Conservation (phyloP, 2,888 invertebrate genomes). For the Lysandra bellargus region DNA sequence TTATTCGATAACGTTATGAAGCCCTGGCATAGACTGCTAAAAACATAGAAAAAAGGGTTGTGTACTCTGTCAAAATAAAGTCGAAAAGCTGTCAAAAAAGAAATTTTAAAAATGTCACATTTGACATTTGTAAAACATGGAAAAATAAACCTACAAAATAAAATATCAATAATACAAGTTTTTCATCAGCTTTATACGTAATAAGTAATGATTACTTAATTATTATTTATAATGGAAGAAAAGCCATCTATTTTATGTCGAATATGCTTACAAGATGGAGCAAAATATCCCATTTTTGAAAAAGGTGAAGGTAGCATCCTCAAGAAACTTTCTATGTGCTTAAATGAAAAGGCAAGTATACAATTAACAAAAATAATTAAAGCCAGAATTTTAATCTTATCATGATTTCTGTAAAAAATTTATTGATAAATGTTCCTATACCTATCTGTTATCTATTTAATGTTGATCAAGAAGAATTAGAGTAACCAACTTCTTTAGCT, state of each 20-base stretch:
- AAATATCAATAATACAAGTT: not conserved
- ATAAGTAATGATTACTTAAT: not conserved
- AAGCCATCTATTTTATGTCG: constrained; percentile 52
- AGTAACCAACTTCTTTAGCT: not conserved
- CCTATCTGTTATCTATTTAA: too few species aligned
- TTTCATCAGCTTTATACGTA: not conserved
- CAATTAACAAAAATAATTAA: not conserved
- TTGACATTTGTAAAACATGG: not conserved
- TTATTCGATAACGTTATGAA: too few species aligned
- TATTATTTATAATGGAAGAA: constrained; percentile 31
- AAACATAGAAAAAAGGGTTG: too few species aligned
- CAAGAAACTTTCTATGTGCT: constrained; percentile 56
- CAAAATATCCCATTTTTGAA: constrained; percentile 61
- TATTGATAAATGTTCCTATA: not conserved
- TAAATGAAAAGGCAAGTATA: constrained; percentile 57
- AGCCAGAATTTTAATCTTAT: constrained; percentile 24
- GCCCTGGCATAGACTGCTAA: too few species aligned
- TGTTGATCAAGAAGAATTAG: not conserved
- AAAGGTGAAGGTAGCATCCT: constrained; percentile 46
- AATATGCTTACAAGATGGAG: constrained; percentile 63
- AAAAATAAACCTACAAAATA: too few species aligned
- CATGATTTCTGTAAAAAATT: not conserved
- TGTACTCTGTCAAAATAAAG: not conserved
- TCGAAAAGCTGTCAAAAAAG: not conserved
- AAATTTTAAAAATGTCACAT: not conserved